Evolutionary conservation across 2,888 invertebrate genomes (phyloP), one percentile per base, ranked within the genome.

Genomic region (Acanthosepion pharaonis): DNA sequence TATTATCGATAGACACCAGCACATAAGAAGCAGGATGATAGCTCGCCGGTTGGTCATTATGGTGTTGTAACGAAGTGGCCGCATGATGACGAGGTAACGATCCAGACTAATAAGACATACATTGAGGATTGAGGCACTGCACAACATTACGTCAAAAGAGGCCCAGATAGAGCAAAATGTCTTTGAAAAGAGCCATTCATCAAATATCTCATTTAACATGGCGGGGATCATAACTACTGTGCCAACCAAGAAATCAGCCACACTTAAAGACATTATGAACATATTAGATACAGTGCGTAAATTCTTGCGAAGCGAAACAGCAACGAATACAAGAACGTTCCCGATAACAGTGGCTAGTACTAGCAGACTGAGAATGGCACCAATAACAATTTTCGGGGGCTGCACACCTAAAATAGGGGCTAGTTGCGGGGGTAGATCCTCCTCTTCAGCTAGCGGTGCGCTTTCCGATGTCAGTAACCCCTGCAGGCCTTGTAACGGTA

Each of bases 141-240:
- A 96, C 94, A 96, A 95, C 96, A 96, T 96, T 42, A 96, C 96
- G 94, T 96, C 96, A 95, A 96, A 96, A 15, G 96, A 96, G 18
- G 96, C 96, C 96, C 96, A 96, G 6, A 96, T 95, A 0, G 96
- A 96, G 95, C 96, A 96, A 94, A 96, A 96, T 25, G 92, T 95
- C 18, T 95, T 95, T 6, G 95, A 95, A 28, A 96, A 95, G 49
- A 96, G 95, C 96, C 96, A 96, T 49, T 96, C 95, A 53, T 96
- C 95, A 78, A 96, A 96, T 42, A 96, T 96, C 95, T 96, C 96
- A 94, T 96, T 96, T 28, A 96, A 94, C 6, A 96, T 96, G 9
- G 96, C 96, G 0, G 96, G 96, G 8, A 96, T 96, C 96, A 96
- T 96, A 23, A 96, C 96, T 18, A 96, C 95, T 0, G 96, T 96